Evolutionary conservation across 64 coral and sea anemone genomes (phyloP), one percentile per base, ranked within the genome.

Genomic region (Pocillopora verrucosa): DNA sequence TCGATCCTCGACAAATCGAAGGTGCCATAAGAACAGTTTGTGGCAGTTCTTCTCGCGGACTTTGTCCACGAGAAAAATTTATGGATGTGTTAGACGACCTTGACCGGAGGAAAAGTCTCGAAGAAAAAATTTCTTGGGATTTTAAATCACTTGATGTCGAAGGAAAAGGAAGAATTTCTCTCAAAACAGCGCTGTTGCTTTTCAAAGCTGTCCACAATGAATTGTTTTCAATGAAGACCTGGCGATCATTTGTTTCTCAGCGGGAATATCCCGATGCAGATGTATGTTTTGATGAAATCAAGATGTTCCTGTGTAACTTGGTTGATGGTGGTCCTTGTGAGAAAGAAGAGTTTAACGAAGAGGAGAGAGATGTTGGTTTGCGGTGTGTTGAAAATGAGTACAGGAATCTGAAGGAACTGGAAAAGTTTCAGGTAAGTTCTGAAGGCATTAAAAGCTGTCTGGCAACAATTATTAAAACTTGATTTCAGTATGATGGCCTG

Each of bases 61-160:
- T 85, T 11, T 98, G 95, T 67, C 80, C 76, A 36, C 89, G 94
- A 36, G 97, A 99, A 24, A 34, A 99, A 60, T 99, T 99, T 74
- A 77, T 80, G 13, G 80, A 56, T 56, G 91, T 99, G 15, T 83
- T 99, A 64, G 63, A 90, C 20, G 97, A 99, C 73, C 86, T 99
- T 45, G 97, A 95, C 67, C 80, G 97, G 12, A 88, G 97, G 22
- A 90, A 80, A 91, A 64, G 59, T 36, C 61, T 99, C 10, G 97
- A 99, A 69, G 91, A 99, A 16, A 99, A 92, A 84, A 95, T 95
- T 13, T 92, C 74, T 38, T 99, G 97, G 97, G 97, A 99, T 93
- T 99, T 99, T 76, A 92, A 89, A 64, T 65, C 93, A 15, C 84
- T 99, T 68, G 97, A 99, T 76, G 82, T 89, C n/a, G 89, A 96